Evolutionary conservation across 2,888 invertebrate species (phyloP).

Genomic region (Notodonta ziczac): DNA sequence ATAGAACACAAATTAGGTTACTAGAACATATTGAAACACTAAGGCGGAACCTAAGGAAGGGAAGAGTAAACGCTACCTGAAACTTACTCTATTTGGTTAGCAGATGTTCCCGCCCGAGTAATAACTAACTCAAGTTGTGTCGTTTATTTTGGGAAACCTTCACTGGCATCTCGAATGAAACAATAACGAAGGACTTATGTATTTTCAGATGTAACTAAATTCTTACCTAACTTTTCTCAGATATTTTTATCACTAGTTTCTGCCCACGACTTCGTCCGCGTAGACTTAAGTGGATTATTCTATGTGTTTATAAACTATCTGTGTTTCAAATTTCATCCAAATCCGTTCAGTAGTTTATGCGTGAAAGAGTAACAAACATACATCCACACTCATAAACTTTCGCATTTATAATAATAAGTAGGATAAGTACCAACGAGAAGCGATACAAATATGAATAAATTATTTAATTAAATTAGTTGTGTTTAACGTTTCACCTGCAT

Average conservation of each 20-base stretch:
- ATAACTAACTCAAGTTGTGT: conserved; percentile 14
- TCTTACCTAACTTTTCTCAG: not conserved
- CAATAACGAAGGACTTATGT: not conserved
- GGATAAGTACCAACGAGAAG: no score
- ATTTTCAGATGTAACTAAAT: not conserved
- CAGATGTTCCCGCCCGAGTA: conserved; percentile 9
- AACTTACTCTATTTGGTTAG: conserved; percentile 9
- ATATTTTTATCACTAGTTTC: not conserved
- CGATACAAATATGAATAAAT: no score
- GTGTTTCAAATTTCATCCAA: no score
- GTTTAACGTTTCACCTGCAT: no score
- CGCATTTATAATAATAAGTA: no score
- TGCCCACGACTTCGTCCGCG: not conserved
- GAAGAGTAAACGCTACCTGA: conserved; percentile 4
- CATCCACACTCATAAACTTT: no score
- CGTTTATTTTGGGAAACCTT: conserved; percentile 7
- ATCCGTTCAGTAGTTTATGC: no score
- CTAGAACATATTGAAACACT: not conserved
- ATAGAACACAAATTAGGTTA: no score
- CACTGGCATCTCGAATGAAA: not conserved
- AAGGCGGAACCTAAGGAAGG: not conserved
- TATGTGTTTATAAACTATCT: no score
- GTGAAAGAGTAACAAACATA: no score
- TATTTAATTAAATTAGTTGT: no score
- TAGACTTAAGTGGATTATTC: no score